Base-by-base conservation (phyloP, 2,113 vertebrate genomes). In the Paedocypris sp. region DNA sequence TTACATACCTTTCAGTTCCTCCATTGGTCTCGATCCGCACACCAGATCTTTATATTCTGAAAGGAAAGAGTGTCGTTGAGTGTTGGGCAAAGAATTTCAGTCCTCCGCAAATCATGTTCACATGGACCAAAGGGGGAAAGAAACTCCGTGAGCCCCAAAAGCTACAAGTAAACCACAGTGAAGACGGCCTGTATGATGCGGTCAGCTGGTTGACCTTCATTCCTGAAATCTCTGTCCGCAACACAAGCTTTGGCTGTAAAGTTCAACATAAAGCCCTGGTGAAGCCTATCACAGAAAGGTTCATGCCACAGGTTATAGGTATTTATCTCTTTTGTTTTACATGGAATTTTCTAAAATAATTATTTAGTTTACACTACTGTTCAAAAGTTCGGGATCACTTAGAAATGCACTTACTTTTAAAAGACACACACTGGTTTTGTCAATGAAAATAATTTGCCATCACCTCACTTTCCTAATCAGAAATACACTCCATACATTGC, bases 61-160 rank as follows among this genome's bases (percentile, higher is more conserved):
- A 77, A 32, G 70, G 23, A 33, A 56, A 75, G 38, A 78, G 59
- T 47, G 53, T 58, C 2, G 43, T 86, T 3, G 39, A 69, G 35
- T 87, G 86, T 68, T 46, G 15, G 13, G 84, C 82, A 1, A 67
- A 71, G 0, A 71, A 68, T 10, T 87, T 83, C 59, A 78, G 71
- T 48, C 84, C 86, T 20, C 71, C 81, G n/a, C 68, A 77, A 22
- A 75, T 87, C 15, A 64, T 36, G 25, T 85, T 87, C 66, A 73
- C 77, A 45, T 87, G 86, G 86, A 79, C 71, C 43, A 75, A 67
- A 52, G 76, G 64, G 0, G 83, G 76, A 4, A 43, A 50, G 20
- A 66, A 57, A 12, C 64, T 85, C 22, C 56, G 52, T 8, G 29
- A 56, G 23, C 32, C 65, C 18, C 6, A 65, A 15, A 42, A 57